These are phyloP conservation scores for Trachelus troglodyta DNA, from an alignment of 2,888 invertebrate species.

Conservation along the genomic window DNA sequence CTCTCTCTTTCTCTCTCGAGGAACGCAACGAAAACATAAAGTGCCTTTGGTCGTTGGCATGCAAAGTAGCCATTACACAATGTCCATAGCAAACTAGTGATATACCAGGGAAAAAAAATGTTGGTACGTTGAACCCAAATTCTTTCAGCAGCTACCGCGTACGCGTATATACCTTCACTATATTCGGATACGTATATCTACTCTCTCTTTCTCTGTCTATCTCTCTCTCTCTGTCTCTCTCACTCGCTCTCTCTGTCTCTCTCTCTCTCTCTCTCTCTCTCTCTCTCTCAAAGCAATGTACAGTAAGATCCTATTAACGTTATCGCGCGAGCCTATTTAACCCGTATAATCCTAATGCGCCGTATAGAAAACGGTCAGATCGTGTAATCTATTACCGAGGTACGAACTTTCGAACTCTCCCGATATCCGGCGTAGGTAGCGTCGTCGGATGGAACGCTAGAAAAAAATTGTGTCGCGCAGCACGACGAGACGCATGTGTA, in stretches of 20 bases:
- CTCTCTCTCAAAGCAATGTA: not conserved
- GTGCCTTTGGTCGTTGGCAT: conserved; percentile 1
- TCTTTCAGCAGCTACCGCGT: not conserved
- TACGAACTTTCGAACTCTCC: no score
- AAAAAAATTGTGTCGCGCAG: not conserved
- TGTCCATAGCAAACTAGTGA: conserved; percentile 1
- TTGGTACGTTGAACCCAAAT: conserved; percentile 1
- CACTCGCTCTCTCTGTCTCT: no score
- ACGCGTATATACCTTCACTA: not conserved
- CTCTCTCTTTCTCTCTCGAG: not conserved
- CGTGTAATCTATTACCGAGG: no score
- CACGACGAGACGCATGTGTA: not conserved
- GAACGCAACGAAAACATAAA: not conserved
- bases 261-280: no score
- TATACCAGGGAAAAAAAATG: not conserved
- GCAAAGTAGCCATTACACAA: conserved; percentile 8
- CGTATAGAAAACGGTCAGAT: no score
- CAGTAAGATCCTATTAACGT: not conserved
- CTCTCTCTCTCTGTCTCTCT: no score
- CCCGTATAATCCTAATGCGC: no score
- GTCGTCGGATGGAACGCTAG: not conserved
- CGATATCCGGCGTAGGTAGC: no score
- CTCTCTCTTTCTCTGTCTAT: not conserved
- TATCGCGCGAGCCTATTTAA: not conserved
- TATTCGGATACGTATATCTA: not conserved